A percentile compares a stretch with the other conserved stretches of the same genome.
These are phyloP conservation scores for Megaceryle maxima DNA, from an alignment of 2,113 vertebrate species.

Conservation along the genomic window DNA sequence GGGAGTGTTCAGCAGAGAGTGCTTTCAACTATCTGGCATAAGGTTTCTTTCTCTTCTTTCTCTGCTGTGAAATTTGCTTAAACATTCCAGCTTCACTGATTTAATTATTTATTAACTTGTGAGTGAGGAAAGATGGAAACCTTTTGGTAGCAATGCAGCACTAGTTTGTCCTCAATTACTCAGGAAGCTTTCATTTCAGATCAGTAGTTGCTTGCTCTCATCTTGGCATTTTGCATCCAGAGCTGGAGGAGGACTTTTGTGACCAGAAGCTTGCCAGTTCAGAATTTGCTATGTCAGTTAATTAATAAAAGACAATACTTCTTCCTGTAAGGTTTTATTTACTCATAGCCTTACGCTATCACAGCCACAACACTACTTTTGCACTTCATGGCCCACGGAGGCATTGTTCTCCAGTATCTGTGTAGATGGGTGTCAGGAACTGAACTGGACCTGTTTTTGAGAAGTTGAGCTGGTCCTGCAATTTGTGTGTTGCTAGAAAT, in stretches of 20 bases:
- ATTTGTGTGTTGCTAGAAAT: not conserved
- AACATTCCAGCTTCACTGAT: not conserved
- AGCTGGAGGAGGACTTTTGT: not conserved
- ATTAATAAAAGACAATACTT: not conserved
- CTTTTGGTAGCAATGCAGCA: not conserved
- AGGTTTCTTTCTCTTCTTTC: not conserved
- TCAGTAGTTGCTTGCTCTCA: not conserved
- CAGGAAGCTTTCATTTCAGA: not conserved
- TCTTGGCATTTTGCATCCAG: not conserved
- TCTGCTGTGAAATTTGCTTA: not conserved
- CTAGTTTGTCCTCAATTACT: not conserved
- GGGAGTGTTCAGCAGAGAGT: not conserved
- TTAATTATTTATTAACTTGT: not conserved
- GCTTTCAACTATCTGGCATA: not conserved
- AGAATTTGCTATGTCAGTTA: not conserved
- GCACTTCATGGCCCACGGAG: not conserved
- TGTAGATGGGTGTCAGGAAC: not conserved
- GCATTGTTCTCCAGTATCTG: not conserved
- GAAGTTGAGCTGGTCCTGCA: not conserved
- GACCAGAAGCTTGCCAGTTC: not conserved
- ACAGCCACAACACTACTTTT: not conserved
- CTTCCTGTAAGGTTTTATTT: not conserved
- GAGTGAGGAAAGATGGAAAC: not conserved
- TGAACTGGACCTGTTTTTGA: not conserved
- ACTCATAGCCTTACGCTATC: not conserved